Base-by-base conservation (phyloP, 2,888 invertebrate species). In the Carabus problematicus region DNA sequence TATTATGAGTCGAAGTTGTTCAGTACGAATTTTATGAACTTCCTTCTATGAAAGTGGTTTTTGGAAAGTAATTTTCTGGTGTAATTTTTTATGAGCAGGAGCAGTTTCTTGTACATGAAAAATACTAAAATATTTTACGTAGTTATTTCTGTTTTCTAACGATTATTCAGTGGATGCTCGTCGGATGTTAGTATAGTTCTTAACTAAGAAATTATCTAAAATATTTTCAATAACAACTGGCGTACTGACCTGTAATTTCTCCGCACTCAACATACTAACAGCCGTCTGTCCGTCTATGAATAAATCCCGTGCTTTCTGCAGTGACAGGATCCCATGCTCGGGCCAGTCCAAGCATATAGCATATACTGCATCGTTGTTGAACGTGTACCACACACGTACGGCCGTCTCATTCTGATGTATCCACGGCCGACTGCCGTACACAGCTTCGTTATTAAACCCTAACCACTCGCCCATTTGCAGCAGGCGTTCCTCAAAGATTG, bases 401-500 rank as follows among this genome's bases (percentile, higher is more conserved):
- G 86, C 62, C 0, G 91, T 89, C 77, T 94, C 96, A 76, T 95
- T 95, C 82, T 95, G 95, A 70, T 85, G 82, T 0, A 77, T 79
- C 95, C 95, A 97, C 0, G 96, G 94, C 4, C 83, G 85, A 0
- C 89, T 88, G 3, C 82, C 83, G 77, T 95, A 97, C 73, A 97
- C 93, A 0, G 94, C 94, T 77, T 94, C 93, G 0, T 95, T 96
- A 76, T 96, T 97, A 42, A 18, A 82, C 1, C 81, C 77, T 11
- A 97, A 82, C 97, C 97, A 97, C 12, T 82, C 75, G 0, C 97
- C 97, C 74, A 97, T 85, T 73, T 89, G 86, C 9, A 87, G 80
- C 0, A 97, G 83, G 54, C 96, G 86, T 77, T 97, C 95, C 83
- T 95, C 91, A 81, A 91, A 95, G 77, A 97, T 91, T 0, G 94